Conservation (phyloP, 2,888 invertebrate genomes). For the Leucozona laternaria region DNA sequence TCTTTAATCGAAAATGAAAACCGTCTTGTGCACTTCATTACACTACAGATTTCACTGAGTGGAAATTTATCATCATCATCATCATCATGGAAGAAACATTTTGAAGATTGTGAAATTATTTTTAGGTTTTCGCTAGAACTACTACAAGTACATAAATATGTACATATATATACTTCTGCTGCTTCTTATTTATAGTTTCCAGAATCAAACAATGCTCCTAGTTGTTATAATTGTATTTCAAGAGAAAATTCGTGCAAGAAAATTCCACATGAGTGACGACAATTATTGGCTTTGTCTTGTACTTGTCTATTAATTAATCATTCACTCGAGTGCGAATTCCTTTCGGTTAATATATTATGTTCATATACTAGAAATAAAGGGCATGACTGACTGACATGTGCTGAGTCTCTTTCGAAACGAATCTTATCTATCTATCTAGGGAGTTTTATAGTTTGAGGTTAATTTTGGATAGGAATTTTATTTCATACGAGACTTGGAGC, state of each 20-base stretch:
- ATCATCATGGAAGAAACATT: not conserved
- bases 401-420: not conserved
- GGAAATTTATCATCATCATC: not conserved
- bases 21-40: not conserved
- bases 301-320: constrained; percentile 14
- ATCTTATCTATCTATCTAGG: not conserved
- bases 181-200: not conserved
- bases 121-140: not conserved
- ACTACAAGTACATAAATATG: too few relatives aligned
- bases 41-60: not conserved
- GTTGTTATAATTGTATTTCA: not conserved
- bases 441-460: not conserved
- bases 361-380: not conserved
- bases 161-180: too few relatives aligned
- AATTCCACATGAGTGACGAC: constrained; percentile 4
- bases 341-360: not conserved
- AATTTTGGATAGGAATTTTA: too few relatives aligned
- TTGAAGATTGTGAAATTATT: not conserved
- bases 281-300: constrained; percentile 17
- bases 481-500: too few relatives aligned
- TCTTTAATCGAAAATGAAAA: constrained; percentile 7
- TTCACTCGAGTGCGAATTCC: constrained; percentile 4
- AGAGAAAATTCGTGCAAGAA: not conserved
- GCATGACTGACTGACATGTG: not conserved
- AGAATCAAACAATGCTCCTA: not conserved